phyloP scores from a whole-genome alignment of 2,113 vertebrate species.

The Dryoscopus gambensis region DNA sequence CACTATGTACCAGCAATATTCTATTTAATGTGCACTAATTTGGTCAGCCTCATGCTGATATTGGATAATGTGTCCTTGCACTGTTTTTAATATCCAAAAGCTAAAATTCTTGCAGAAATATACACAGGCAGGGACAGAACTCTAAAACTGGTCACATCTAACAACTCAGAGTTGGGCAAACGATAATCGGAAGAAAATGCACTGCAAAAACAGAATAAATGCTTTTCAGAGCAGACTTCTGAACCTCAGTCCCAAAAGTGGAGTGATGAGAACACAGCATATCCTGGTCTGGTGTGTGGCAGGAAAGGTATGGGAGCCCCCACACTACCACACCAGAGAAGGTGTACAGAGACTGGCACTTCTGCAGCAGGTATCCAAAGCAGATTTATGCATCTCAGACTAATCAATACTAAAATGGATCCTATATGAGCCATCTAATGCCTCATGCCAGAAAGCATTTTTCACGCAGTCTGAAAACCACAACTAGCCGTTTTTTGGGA shows the following conservation, averaged over 20 bases:
- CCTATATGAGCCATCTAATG: not conserved
- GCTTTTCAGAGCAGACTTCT: not conserved
- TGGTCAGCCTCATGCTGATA: not conserved
- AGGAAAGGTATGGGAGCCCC: not conserved
- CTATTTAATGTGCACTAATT: not conserved
- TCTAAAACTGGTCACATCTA: not conserved
- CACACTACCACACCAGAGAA: not conserved
- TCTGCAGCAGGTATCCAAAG: not conserved
- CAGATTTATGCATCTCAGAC: not conserved
- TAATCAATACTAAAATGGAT: not conserved
- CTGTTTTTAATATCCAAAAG: not conserved
- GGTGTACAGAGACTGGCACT: rapidly evolving
- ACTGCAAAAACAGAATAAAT: not conserved
- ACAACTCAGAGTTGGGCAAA: not conserved
- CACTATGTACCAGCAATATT: not conserved
- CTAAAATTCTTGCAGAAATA: not conserved
- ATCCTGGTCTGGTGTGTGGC: not conserved
- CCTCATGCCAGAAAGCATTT: not conserved
- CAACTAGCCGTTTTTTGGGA: not conserved
- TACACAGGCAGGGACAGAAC: not conserved
- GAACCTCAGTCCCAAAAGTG: not conserved
- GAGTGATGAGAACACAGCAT: not conserved
- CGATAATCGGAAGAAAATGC: not conserved
- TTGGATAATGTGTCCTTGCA: not conserved
- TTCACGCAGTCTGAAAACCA: not conserved